Evolutionary conservation across 2,797 vertebrate genomes (phyloP), one percentile per base, ranked within the genome.

Genomic region (Emys orbicularis): DNA sequence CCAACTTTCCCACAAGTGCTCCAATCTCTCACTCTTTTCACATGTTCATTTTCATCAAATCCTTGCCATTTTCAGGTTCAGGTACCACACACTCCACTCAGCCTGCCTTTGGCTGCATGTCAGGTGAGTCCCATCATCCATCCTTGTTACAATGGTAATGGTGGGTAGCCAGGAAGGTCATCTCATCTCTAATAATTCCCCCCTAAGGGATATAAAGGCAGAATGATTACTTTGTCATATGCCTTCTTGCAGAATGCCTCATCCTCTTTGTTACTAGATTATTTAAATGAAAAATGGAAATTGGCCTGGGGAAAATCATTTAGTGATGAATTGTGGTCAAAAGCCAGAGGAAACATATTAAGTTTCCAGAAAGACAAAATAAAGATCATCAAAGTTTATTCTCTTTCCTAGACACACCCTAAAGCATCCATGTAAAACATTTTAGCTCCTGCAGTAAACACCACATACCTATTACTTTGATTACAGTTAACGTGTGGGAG

Each of bases 231-330:
- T 21, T 93, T 93, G 72, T 84, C 96, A 95, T 86, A 93, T 77
- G 91, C 72, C 86, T 95, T 90, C 88, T 96, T 93, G 54, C 86
- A 91, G 88, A 97, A 83, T 91, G 96, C 91, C 97, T 97, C 96
- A 93, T 96, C 88, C 54, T 94, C 96, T 97, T 91, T 96, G 90
- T 96, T 96, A 89, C 93, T 95, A 94, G 77, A 98, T 97, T 97
- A 97, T 94, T 94, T 96, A 95, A 98, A 97, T 95, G 89, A 96
- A 90, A 97, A 95, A 96, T 96, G 88, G 90, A 97, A 97, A 97
- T 65, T 79, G 77, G 92, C 85, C 90, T 94, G 89, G 86, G 84
- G 86, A 95, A 97, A 97, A 96, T 95, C 86, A 94, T 72, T 97
- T 97, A 74, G 61, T 96, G 93, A 96, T 97, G 83, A 97, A 96